These are phyloP conservation scores for Chromis chromis DNA, from an alignment of 2,797 vertebrate species.

Conservation along the genomic window DNA sequence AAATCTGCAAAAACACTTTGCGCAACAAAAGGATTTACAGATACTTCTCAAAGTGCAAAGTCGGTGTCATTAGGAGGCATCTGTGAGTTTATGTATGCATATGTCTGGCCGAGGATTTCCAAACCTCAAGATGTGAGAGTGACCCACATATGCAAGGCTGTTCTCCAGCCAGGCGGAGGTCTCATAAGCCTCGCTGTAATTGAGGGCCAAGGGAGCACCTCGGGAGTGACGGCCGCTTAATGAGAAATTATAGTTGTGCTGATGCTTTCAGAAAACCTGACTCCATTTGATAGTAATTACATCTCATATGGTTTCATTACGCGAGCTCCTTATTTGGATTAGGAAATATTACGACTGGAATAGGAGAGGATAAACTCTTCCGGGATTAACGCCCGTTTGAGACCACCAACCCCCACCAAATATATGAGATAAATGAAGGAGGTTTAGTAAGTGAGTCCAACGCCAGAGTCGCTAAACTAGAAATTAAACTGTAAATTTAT, in stretches of 20 bases:
- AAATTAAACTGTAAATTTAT: background rate
- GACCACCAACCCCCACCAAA: constrained; percentile 11
- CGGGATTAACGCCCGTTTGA: constrained; percentile 50
- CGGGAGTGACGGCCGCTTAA: constrained; percentile 72
- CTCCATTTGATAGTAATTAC: constrained; percentile 71
- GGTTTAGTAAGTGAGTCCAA: constrained; percentile 17
- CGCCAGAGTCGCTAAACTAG: background rate
- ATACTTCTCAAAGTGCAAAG: constrained; percentile 6
- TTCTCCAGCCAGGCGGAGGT: constrained; percentile 55
- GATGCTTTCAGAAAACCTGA: constrained; percentile 66
- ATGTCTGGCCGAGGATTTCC: constrained; percentile 31
- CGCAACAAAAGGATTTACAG: background rate
- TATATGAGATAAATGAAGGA: constrained; percentile 15
- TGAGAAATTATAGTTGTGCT: constrained; percentile 76
- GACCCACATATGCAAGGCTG: constrained; percentile 50
- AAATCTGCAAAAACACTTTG: constrained; percentile 40
- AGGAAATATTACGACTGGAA: constrained; percentile 62
- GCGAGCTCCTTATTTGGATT: constrained; percentile 64
- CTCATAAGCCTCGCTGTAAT: constrained; percentile 66
- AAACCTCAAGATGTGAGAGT: constrained; percentile 33
- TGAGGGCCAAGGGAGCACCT: constrained; percentile 63
- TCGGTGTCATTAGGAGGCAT: constrained; percentile 33
- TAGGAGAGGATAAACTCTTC: constrained; percentile 53
- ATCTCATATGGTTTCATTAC: constrained; percentile 73
- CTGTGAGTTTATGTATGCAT: constrained; percentile 26